Evolutionary conservation across 2,888 invertebrate species (phyloP).

Genomic region (Cyrtodaria siliqua): DNA sequence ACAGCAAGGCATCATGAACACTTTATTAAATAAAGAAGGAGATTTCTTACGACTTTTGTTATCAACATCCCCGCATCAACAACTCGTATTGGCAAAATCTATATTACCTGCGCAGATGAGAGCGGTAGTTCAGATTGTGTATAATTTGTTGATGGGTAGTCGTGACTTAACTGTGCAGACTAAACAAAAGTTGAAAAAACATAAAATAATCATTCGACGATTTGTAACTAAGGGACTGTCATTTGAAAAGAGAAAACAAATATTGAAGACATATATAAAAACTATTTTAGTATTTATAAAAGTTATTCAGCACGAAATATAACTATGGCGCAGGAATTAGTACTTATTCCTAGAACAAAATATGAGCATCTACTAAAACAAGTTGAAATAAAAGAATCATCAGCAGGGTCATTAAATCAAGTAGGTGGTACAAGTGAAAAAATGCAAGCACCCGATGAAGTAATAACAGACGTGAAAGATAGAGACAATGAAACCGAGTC

Average conservation of each 20-base stretch:
- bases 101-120: conserved; percentile 23
- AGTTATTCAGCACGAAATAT: conserved; percentile 14
- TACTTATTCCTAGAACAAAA: conserved; percentile 30
- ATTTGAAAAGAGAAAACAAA: conserved; percentile 6
- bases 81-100: conserved; percentile 18
- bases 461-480: background rate
- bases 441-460: background rate
- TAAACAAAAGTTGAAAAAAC: conserved; percentile 18
- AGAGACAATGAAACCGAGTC: too few species aligned
- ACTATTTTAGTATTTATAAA: conserved; percentile 22
- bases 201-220: conserved; percentile 20
- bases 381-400: background rate
- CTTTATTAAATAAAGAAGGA: conserved; percentile 17
- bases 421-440: background rate
- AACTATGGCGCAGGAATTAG: conserved; percentile 29
- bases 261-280: conserved; percentile 21
- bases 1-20: conserved; percentile 14
- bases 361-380: conserved; percentile 23
- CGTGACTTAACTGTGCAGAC: background rate
- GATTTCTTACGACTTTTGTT: conserved; percentile 22
- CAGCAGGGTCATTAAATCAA: too few species aligned
- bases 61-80: conserved; percentile 15
- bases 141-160: conserved; percentile 19
- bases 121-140: conserved; percentile 35
- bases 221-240: conserved; percentile 16